phyloP scores from a whole-genome alignment of 2,797 vertebrate species.

The Pipistrellus kuhlii region DNA sequence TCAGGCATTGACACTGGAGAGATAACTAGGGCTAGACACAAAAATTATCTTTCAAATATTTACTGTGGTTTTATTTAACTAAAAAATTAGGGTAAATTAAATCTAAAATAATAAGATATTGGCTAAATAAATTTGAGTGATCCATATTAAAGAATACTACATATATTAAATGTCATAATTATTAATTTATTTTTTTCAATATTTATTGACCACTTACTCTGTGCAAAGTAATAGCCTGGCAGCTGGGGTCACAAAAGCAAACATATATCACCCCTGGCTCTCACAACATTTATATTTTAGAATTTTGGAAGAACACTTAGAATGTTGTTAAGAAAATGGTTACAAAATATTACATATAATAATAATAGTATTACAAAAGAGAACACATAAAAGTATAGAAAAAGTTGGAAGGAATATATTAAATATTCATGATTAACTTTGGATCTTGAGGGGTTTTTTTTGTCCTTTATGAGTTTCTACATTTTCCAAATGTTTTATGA shows the following conservation, averaged over 20 bases:
- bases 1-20: background rate
- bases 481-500: background rate
- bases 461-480: background rate
- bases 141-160: background rate
- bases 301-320: conserved; percentile 6
- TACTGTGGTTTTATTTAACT: background rate
- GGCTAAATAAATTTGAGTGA: background rate
- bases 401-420: background rate
- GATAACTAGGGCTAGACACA: background rate
- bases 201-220: background rate
- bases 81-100: conserved; percentile 34
- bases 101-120: background rate
- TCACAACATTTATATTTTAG: background rate
- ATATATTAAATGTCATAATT: background rate
- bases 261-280: background rate
- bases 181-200: background rate
- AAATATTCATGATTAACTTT: background rate
- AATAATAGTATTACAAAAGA: conserved; percentile 4
- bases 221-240: background rate
- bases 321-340: background rate
- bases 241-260: background rate
- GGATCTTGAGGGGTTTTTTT: background rate
- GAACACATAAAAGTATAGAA: background rate
- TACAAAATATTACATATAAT: background rate
- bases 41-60: conserved; percentile 47